These are phyloP conservation scores for Notodonta dromedarius DNA, from an alignment of 2,888 invertebrate species.

Conservation along the genomic window DNA sequence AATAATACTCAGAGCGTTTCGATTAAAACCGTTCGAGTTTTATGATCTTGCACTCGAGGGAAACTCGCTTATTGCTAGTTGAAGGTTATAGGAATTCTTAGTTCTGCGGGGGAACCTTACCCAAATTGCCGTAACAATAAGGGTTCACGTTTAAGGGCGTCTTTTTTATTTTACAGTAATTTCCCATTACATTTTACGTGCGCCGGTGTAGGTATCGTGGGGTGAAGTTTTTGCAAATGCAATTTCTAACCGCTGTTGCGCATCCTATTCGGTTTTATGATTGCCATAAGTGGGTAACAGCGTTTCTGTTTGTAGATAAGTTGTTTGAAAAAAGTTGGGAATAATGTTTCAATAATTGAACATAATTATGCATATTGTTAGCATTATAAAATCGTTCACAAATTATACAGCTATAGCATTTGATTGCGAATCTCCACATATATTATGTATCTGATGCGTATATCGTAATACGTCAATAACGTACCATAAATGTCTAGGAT, in stretches of 20 bases:
- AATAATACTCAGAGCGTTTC: conserved; percentile 36
- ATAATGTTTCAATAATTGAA: not conserved
- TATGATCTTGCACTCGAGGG: conserved; percentile 43
- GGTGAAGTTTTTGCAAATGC: conserved; percentile 47
- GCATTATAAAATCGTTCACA: conserved; percentile 11
- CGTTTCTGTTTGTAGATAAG: not conserved
- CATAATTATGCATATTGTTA: not conserved
- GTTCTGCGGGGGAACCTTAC: conserved; percentile 48
- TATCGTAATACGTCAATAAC: conserved; percentile 38
- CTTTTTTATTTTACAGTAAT: conserved; percentile 58
- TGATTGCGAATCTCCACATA: conserved; percentile 38
- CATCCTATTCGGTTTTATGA: conserved; percentile 36
- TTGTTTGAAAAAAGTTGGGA: not conserved
- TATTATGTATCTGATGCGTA: conserved; percentile 41
- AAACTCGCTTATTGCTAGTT: conserved; percentile 49
- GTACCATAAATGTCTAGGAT: conserved; percentile 54
- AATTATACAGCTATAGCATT: conserved; percentile 21
- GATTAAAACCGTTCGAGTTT: conserved; percentile 45
- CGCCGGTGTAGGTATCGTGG: conserved; percentile 46
- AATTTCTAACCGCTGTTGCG: conserved; percentile 38
- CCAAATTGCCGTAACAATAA: conserved; percentile 58
- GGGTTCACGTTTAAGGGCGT: conserved; percentile 48
- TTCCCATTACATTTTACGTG: conserved; percentile 58
- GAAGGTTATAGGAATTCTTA: conserved; percentile 50
- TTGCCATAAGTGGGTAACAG: conserved; percentile 27